These are phyloP conservation scores for Cataglyphis albicans DNA, from an alignment of 2,888 invertebrate species.

Conservation along the genomic window DNA sequence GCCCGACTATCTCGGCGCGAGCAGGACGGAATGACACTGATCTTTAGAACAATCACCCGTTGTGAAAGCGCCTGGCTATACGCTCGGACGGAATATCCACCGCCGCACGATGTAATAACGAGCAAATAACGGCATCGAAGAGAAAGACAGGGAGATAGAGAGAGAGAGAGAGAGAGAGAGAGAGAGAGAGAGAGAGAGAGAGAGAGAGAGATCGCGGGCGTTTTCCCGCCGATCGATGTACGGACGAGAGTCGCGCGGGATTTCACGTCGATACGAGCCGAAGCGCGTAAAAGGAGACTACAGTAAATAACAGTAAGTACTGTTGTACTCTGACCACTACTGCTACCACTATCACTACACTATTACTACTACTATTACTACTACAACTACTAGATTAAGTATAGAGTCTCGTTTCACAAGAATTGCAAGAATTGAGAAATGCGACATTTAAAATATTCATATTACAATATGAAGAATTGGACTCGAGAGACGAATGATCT, in stretches of 20 bases:
- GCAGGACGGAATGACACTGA: slow-evolving; percentile 73
- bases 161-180: slow-evolving; percentile 57
- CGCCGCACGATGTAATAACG: slow-evolving; percentile 64
- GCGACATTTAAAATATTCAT: neutral
- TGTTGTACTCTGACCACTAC: neutral
- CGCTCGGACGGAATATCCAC: slow-evolving; percentile 66
- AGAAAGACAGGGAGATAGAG: neutral
- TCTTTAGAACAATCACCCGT: slow-evolving; percentile 79
- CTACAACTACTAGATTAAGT: neutral
- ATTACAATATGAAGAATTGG: neutral
- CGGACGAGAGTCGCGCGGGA: slow-evolving; percentile 9
- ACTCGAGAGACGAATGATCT: neutral
- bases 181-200: neutral
- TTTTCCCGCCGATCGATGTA: slow-evolving; percentile 42
- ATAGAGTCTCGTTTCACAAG: neutral
- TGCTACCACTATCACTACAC: neutral
- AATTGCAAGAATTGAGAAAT: neutral
- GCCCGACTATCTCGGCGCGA: slow-evolving; percentile 53
- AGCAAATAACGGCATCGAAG: slow-evolving; percentile 44
- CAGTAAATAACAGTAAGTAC: slow-evolving; percentile 15
- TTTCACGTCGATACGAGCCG: neutral
- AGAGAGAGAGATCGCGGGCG: slow-evolving; percentile 61
- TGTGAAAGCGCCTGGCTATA: slow-evolving; percentile 75
- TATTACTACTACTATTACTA: neutral
- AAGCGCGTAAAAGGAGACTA: neutral